Percentiles rank a stretch among this genome's conserved stretches.
Conservation (phyloP, 37 sponge, comb jelly and placozoan genomes). For the Oscarella lobularis region DNA sequence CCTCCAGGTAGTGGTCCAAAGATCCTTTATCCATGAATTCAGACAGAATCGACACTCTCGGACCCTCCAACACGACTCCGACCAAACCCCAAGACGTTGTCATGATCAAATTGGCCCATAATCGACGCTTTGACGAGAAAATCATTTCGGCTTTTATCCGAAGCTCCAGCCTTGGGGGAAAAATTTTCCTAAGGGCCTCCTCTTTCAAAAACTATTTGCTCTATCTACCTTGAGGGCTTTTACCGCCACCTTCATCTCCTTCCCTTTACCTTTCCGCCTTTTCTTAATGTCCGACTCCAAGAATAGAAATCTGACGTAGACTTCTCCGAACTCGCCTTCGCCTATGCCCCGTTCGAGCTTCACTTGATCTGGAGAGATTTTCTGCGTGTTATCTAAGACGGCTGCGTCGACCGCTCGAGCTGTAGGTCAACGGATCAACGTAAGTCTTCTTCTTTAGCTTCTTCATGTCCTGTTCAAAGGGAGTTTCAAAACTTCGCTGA, state of each 20-base stretch:
- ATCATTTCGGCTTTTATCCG: conserved; percentile 38
- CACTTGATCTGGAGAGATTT: conserved; percentile 44
- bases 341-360: conserved; percentile 40
- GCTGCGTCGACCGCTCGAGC: conserved; percentile 29
- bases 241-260: conserved; percentile 58
- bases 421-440: conserved; percentile 55
- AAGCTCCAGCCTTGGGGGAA: conserved; percentile 41
- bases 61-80: conserved; percentile 60
- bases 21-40: conserved; percentile 89
- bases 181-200: too few relatives aligned
- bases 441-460: conserved; percentile 35
- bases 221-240: conserved; percentile 65
- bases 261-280: conserved; percentile 11
- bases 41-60: conserved; percentile 86
- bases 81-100: conserved; percentile 61
- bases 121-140: conserved; percentile 78
- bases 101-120: conserved; percentile 80
- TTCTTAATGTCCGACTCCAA: background rate
- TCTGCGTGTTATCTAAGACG: conserved; percentile 34
- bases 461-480: too few relatives aligned
- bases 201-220: too few relatives aligned
- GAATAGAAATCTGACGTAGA: conserved; percentile 45
- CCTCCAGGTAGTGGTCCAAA: conserved; percentile 62
- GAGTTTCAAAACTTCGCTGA: too few relatives aligned
- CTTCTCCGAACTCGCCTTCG: conserved; percentile 79